These are phyloP conservation scores for Hermaeophaga mercurialis DNA, from an alignment of 2,888 invertebrate genomes.

Conservation along the genomic window DNA sequence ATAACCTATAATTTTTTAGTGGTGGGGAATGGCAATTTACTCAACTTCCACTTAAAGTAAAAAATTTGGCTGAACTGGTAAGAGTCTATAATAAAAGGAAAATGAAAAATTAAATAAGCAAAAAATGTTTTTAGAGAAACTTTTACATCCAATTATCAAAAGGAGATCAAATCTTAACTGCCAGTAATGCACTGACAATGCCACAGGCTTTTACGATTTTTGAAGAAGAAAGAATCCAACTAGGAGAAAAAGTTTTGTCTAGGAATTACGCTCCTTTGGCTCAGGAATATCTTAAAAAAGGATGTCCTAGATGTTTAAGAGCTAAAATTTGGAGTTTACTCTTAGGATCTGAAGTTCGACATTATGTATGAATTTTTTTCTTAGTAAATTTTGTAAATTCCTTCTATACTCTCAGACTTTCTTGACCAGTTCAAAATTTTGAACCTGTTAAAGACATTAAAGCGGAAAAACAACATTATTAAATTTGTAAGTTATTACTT, in stretches of 20 bases:
- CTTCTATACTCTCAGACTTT: too few relatives aligned
- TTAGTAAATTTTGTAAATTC: too few relatives aligned
- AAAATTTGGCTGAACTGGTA: constrained; percentile 84
- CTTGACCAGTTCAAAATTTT: too few relatives aligned
- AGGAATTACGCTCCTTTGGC: constrained; percentile 85
- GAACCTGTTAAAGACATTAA: too few relatives aligned
- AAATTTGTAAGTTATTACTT: too few relatives aligned
- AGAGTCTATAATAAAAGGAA: constrained; percentile 38
- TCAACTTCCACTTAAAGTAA: constrained; percentile 84
- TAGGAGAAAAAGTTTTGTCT: constrained; percentile 79
- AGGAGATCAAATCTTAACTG: constrained; percentile 78
- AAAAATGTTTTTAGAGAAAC: constrained; percentile 63
- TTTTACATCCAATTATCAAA: constrained; percentile 74
- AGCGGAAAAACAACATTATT: too few relatives aligned
- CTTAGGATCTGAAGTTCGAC: constrained; percentile 76
- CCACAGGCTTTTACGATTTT: constrained; percentile 64
- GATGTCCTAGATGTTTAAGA: constrained; percentile 78
- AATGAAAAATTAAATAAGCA: not conserved
- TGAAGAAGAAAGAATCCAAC: constrained; percentile 70
- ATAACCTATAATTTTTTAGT: constrained; percentile 19
- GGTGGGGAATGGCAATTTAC: constrained; percentile 85
- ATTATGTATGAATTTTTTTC: constrained; percentile 61
- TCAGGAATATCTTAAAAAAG: constrained; percentile 88
- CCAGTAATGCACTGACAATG: constrained; percentile 52
- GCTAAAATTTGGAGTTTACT: constrained; percentile 87